A percentile compares a stretch with the other conserved stretches of the same genome.
Conservation (phyloP, 2,888 invertebrate genomes). For the Acrobasis suavella region DNA sequence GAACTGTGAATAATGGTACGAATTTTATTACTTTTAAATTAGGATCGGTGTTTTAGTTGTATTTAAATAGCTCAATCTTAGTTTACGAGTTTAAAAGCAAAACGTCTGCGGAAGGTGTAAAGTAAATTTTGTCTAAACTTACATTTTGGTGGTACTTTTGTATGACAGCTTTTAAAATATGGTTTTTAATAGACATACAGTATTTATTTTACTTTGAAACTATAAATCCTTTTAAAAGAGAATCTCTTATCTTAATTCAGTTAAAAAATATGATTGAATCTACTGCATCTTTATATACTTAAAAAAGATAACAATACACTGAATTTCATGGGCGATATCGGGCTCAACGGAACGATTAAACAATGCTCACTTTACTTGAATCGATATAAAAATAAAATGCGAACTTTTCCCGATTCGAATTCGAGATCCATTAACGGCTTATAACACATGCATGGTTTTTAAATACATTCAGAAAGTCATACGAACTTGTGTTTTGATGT, state of each 20-base stretch:
- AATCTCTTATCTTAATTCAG: background rate
- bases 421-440: constrained; percentile 24
- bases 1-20: constrained; percentile 27
- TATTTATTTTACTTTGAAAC: too few species aligned
- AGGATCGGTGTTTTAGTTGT: constrained; percentile 12
- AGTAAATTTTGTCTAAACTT: background rate
- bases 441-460: constrained; percentile 22
- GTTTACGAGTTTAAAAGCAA: background rate
- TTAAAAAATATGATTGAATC: background rate
- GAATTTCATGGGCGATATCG: constrained; percentile 9
- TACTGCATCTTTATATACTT: background rate
- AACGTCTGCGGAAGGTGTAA: background rate
- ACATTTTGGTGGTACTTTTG: too few species aligned
- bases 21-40: constrained; percentile 28
- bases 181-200: too few species aligned
- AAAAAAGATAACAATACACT: constrained; percentile 3
- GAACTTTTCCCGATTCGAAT: constrained; percentile 15
- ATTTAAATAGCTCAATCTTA: background rate
- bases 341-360: constrained; percentile 16
- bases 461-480: constrained; percentile 8
- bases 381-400: constrained; percentile 21
- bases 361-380: constrained; percentile 19
- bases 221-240: too few species aligned
- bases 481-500: constrained; percentile 9
- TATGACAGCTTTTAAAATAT: too few species aligned